phyloP scores from a whole-genome alignment of 92 coral and sea anemone genomes.

The Pocillopora meandrina region DNA sequence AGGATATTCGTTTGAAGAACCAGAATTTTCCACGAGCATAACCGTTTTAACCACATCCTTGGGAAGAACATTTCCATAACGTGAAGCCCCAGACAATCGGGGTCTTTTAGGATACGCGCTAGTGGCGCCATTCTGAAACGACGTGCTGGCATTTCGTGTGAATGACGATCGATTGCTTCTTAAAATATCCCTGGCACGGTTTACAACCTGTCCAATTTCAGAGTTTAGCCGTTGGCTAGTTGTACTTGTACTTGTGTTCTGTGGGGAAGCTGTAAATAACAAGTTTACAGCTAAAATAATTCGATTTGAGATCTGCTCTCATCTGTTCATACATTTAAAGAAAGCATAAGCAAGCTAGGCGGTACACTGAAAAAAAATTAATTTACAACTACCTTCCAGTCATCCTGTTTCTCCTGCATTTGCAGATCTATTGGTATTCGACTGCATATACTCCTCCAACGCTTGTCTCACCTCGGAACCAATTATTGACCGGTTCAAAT shows the following conservation, averaged over 20 bases:
- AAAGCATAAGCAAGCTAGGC: conserved; percentile 15
- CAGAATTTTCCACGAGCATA: conserved; percentile 5
- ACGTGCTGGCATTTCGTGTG: conserved; percentile 1
- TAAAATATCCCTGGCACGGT: conserved; percentile 8
- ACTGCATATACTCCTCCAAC: conserved; percentile 31
- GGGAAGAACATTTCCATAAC: conserved; percentile 13
- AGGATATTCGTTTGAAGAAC: conserved; percentile 18
- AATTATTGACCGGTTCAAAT: conserved; percentile 32
- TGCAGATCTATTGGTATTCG: conserved; percentile 27
- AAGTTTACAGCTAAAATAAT: conserved; percentile 4
- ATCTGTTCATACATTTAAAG: conserved; percentile 7
- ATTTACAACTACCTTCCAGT: conserved; percentile 16
- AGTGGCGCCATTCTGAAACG: conserved; percentile 12
- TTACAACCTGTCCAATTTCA: conserved; percentile 6
- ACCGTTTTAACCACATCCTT: conserved; percentile 6
- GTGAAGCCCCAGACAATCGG: conserved; percentile 26
- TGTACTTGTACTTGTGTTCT: conserved; percentile 15
- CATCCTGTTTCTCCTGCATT: conserved; percentile 4
- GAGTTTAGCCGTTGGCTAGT: conserved; percentile 28
- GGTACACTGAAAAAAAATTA: not conserved
- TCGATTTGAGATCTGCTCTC: conserved; percentile 16
- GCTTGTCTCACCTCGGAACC: conserved; percentile 36
- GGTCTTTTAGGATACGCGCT: conserved; percentile 16
- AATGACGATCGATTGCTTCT: conserved; percentile 7
- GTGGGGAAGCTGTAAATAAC: conserved; percentile 8